Conservation (phyloP, 2,888 invertebrate species). For the Minunthozetes semirufus region DNA sequence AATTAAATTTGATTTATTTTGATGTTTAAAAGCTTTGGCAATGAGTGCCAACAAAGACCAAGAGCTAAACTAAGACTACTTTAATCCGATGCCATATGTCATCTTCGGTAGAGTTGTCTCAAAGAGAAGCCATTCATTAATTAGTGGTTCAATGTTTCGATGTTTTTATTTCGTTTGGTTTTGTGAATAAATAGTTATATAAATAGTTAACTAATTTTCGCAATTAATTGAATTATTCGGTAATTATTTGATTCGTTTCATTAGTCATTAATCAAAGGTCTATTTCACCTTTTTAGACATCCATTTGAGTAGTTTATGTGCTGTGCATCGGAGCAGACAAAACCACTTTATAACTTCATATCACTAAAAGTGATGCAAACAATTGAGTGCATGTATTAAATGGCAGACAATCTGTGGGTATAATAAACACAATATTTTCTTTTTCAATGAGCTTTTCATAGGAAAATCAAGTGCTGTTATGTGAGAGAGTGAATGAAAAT, state of each 20-base stretch:
- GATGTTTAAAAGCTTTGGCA: neutral
- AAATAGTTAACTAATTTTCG: neutral
- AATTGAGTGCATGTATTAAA: slow-evolving; percentile 6
- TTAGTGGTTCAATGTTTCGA: no score
- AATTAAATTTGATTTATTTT: slow-evolving; percentile 11
- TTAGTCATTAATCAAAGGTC: neutral
- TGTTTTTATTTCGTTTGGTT: neutral
- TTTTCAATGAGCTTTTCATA: neutral
- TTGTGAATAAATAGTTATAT: neutral
- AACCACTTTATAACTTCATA: slow-evolving; percentile 5
- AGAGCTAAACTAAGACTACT: neutral
- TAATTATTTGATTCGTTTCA: neutral
- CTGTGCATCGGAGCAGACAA: neutral
- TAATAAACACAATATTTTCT: neutral
- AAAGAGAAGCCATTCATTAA: no score
- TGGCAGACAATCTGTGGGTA: neutral
- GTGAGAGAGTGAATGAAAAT: neutral
- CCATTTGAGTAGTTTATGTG: neutral
- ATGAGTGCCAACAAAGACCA: neutral
- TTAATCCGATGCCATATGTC: neutral
- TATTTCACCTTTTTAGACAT: neutral
- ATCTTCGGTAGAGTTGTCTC: no score
- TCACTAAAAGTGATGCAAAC: neutral
- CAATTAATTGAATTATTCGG: neutral
- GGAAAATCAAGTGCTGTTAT: neutral